Percentiles rank a stretch among this genome's conserved stretches.
These are phyloP conservation scores for Virgularia gustaviana DNA, from an alignment of 92 coral and sea anemone species.

Conservation along the genomic window DNA sequence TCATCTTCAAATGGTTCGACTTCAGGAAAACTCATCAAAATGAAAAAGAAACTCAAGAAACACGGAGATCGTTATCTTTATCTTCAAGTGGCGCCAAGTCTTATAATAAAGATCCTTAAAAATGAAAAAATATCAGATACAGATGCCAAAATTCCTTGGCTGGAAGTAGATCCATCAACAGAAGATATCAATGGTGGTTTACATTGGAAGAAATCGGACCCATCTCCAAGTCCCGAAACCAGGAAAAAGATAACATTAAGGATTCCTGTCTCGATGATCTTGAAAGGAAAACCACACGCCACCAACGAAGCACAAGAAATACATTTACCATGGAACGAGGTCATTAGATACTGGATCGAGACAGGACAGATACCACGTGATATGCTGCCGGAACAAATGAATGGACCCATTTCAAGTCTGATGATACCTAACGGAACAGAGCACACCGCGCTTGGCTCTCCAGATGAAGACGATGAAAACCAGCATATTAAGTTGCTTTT, in stretches of 20 bases:
- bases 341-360: constrained; percentile 13
- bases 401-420: not conserved
- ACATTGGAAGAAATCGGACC: constrained; percentile 18
- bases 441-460: constrained; percentile 13
- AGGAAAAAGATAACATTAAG: constrained; percentile 15
- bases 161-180: constrained; percentile 32
- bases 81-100: constrained; percentile 1
- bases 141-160: constrained; percentile 34
- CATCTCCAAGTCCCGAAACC: too few relatives aligned
- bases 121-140: constrained; percentile 16
- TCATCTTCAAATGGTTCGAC: constrained; percentile 12
- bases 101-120: constrained; percentile 10
- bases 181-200: constrained; percentile 3
- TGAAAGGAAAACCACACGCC: constrained; percentile 4
- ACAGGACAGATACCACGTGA: constrained; percentile 16
- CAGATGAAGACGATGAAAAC: not conserved
- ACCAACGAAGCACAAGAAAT: constrained; percentile 12
- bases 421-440: too few relatives aligned
- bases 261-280: constrained; percentile 16
- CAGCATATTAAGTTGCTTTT: constrained; percentile 5
- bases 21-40: not conserved
- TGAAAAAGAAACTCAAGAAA: constrained; percentile 6
- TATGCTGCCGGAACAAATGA: not conserved
- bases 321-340: constrained; percentile 30
- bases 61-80: constrained; percentile 14